phyloP scores from a whole-genome alignment of 2,113 vertebrate species.

The Ptychochromis oligacanthus region DNA sequence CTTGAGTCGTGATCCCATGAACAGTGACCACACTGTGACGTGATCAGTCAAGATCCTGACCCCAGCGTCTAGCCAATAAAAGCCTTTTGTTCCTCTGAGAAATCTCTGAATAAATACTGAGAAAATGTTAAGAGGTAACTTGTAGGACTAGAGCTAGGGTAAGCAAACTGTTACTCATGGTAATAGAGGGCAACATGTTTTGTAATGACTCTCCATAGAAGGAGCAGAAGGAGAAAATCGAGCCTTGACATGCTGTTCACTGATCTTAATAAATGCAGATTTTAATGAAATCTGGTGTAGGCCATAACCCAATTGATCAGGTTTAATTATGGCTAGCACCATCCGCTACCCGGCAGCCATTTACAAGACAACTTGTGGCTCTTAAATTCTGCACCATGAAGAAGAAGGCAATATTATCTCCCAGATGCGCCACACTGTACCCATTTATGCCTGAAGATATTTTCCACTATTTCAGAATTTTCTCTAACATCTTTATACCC shows the following conservation, averaged over 20 bases:
- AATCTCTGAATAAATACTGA: constrained; percentile 62
- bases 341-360: neutral
- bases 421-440: rapidly evolving
- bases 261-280: neutral
- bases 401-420: neutral
- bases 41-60: constrained; percentile 34
- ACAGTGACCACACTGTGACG: constrained; percentile 75
- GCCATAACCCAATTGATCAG: neutral
- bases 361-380: neutral
- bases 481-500: neutral
- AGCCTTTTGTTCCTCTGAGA: constrained; percentile 71
- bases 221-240: too few species aligned
- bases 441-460: neutral
- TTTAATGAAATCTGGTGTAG: neutral
- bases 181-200: neutral
- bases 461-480: neutral
- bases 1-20: constrained; percentile 47
- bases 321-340: neutral
- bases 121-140: constrained; percentile 46
- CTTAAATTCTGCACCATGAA: neutral
- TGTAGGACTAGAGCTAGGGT: constrained; percentile 8
- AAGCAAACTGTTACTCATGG: constrained; percentile 43
- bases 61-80: constrained; percentile 44
- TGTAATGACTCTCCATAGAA: neutral
- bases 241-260: neutral